Conservation (phyloP, 2,797 vertebrate species). For the Pangasius sanitwongsei region DNA sequence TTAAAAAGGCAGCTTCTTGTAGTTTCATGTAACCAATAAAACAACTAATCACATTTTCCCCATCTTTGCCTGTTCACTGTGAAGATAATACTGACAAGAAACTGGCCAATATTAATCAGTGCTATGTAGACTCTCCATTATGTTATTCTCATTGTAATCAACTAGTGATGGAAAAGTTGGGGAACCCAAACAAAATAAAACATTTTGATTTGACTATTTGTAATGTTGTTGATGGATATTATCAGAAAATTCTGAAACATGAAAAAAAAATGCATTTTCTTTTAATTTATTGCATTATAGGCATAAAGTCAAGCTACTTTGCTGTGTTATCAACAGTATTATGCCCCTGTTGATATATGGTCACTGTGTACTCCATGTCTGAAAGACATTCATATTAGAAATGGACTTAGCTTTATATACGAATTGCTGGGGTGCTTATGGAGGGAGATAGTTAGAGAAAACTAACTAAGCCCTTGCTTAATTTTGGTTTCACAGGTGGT, state of each 20-base stretch:
- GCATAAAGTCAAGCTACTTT: background rate
- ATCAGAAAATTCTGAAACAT: background rate
- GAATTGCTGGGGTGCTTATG: background rate
- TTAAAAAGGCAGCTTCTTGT: background rate
- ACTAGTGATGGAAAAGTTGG: background rate
- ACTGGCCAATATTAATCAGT: background rate
- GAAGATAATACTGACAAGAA: background rate
- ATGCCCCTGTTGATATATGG: background rate
- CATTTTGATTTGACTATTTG: background rate
- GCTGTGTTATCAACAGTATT: slow-evolving; percentile 1
- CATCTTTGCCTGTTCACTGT: background rate
- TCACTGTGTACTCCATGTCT: background rate
- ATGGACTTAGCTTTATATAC: slow-evolving; percentile 46
- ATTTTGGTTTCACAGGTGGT: slow-evolving; percentile 48
- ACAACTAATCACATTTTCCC: background rate
- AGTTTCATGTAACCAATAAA: slow-evolving; percentile 1
- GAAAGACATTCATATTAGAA: slow-evolving; percentile 60
- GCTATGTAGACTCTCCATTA: background rate
- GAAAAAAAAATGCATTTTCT: background rate
- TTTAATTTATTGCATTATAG: background rate
- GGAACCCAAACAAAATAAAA: background rate
- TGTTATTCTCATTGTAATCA: background rate
- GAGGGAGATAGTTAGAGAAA: background rate
- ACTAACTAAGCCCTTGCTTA: slow-evolving; percentile 57
- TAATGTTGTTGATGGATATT: background rate